Conservation (phyloP, 2,113 vertebrate genomes). For the Conger conger region DNA sequence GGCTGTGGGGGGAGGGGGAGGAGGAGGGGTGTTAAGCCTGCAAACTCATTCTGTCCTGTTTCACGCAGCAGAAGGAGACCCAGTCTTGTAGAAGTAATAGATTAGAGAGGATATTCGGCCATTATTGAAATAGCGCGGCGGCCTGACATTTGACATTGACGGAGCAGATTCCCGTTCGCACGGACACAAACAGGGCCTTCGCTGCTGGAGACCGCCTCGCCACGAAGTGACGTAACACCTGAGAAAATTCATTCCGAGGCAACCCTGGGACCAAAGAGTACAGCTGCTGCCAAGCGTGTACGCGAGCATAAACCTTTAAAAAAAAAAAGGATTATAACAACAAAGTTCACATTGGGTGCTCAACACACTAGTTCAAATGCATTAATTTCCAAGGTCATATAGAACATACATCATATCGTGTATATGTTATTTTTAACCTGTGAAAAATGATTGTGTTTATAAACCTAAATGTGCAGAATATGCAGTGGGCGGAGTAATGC, state of each 20-base stretch:
- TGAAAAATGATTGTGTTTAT: neutral
- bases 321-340: neutral
- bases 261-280: neutral
- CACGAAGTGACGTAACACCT: neutral
- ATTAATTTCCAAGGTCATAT: neutral
- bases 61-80: conserved; percentile 24
- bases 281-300: neutral
- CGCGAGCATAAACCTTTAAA: neutral
- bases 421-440: neutral
- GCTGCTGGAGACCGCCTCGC: neutral
- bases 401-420: neutral
- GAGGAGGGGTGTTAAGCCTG: neutral
- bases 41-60: conserved; percentile 17
- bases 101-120: conserved; percentile 16
- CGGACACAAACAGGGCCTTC: neutral
- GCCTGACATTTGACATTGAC: conserved; percentile 15
- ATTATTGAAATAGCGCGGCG: conserved; percentile 4
- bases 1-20: neutral
- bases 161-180: neutral
- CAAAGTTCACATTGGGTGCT: neutral
- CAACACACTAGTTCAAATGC: neutral
- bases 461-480: neutral
- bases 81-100: conserved; percentile 33
- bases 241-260: neutral
- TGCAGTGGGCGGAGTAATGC: too few relatives aligned